Conservation (phyloP, 2,113 vertebrate genomes). For the Poeciliopsis turrubarensis region DNA sequence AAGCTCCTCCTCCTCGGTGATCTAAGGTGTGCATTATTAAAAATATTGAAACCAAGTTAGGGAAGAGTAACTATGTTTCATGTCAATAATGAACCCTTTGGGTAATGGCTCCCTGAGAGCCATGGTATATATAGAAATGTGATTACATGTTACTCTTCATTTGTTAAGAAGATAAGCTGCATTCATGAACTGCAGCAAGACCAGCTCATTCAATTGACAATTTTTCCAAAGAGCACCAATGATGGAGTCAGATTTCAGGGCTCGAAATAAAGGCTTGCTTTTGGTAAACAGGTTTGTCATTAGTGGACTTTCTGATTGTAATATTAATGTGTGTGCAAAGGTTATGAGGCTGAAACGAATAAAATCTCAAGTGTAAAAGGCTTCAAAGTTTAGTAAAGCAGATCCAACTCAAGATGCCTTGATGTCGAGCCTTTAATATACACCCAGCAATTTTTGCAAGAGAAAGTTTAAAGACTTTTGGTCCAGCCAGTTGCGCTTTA, state of each 20-base stretch:
- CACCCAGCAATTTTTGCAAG: constrained; percentile 23
- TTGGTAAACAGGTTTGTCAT: background rate
- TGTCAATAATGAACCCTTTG: constrained; percentile 39
- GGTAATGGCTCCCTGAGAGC: constrained; percentile 28
- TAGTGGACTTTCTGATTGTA: background rate
- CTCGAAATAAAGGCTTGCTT: constrained; percentile 52
- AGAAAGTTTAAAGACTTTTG: constrained; percentile 10
- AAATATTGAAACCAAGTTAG: constrained; percentile 32
- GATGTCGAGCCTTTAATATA: constrained; percentile 66
- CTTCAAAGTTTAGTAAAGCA: background rate
- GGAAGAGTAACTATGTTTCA: background rate
- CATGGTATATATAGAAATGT: constrained; percentile 44
- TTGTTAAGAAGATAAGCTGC: constrained; percentile 76
- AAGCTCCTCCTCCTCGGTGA: constrained; percentile 94
- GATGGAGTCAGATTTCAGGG: constrained; percentile 43
- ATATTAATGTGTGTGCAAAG: background rate
- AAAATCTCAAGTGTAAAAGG: background rate
- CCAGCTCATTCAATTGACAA: constrained; percentile 29
- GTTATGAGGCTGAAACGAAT: background rate
- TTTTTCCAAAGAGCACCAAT: constrained; percentile 38
- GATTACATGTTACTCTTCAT: constrained; percentile 46
- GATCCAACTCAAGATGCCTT: constrained; percentile 22
- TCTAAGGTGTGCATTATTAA: constrained; percentile 76
- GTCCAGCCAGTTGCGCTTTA: constrained; percentile 44
- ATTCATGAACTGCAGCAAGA: constrained; percentile 45